Evolutionary conservation across 1,140 invertebrate species (phyloP), one percentile per base, ranked within the genome.

Genomic region (Drosophila miranda): DNA sequence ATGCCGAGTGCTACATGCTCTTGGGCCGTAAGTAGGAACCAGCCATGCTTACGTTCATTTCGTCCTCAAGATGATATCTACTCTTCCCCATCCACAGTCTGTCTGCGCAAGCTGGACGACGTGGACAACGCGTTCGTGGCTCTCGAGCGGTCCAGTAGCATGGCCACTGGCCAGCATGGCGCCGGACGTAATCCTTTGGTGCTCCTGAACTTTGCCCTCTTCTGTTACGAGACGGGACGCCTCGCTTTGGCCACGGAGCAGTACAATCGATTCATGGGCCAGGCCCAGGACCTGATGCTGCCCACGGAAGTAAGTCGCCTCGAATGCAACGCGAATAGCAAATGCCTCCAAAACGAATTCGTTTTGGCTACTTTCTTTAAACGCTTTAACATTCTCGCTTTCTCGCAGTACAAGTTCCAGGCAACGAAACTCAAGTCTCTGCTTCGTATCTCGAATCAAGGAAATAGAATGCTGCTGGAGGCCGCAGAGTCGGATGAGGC

Each of bases 1-100:
- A 94, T 86, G 93, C 93, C 43, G 92, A 93, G 43, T 93, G 94
- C 41, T 96, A 95, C 88, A 93, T 95, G 92, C 90, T 96, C 3
- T 89, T 96, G 3, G 95, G 93, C 77, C 92, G 95, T 96, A 92
- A 92, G 92, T 90, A 38, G 34, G 8, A 13, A 3, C 3, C 34
- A 64, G 19, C n/a, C 28, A 23, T 48, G 52, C 41, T 30, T 23
- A 53, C 9, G 16, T 13, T 2, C 14, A 48, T 52, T 23, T 30
- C 8, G 30, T 30, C 8, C 7, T 26, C 9, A 7, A 4, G 41
- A 6, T 41, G 30, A 45, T 41, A 21, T 23, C 21, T 38, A n/a
- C 13, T 3, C 26, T 6, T 1, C 3, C 1, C 2, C 14, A 9
- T 3, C 41, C 0, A 28, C 13, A 92, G 92, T 91, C 49, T 90